Conservation (phyloP, 2,888 invertebrate species). For the Nasonovia ribisnigri region DNA sequence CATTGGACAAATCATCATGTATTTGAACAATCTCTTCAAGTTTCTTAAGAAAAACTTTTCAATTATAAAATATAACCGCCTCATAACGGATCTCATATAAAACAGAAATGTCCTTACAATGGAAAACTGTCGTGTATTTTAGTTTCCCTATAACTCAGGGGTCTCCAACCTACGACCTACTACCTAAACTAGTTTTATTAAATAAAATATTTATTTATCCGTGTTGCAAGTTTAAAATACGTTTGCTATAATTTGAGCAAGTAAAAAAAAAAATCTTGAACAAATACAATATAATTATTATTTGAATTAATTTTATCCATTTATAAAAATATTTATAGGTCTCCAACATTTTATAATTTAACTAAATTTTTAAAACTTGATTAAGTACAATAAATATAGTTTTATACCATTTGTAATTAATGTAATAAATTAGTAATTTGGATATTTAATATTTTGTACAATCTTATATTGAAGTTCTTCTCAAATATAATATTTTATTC, state of each 20-base stretch:
- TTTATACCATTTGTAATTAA: background rate
- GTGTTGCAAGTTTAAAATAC: background rate
- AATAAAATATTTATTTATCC: background rate
- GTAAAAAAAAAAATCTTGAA: background rate
- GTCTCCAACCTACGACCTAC: too few species aligned
- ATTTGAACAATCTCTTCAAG: background rate
- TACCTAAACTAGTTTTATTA: too few species aligned
- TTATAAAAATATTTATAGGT: background rate
- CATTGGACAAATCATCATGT: background rate
- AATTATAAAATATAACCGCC: background rate
- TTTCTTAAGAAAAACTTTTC: background rate
- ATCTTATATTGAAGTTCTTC: background rate
- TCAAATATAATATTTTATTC: conserved; percentile 11
- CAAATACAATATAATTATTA: too few species aligned
- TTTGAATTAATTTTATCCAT: background rate
- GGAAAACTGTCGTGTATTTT: too few species aligned
- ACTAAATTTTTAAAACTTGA: background rate
- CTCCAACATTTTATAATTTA: background rate
- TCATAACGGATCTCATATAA: background rate
- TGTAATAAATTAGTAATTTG: background rate
- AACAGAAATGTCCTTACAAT: background rate
- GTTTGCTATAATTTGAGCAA: background rate
- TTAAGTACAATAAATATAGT: background rate
- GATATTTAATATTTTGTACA: conserved; percentile 20
- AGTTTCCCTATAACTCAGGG: too few species aligned